Percentiles rank a stretch among this genome's conserved stretches.
Conservation (phyloP, 2,888 invertebrate genomes). For the Thera obeliscata region DNA sequence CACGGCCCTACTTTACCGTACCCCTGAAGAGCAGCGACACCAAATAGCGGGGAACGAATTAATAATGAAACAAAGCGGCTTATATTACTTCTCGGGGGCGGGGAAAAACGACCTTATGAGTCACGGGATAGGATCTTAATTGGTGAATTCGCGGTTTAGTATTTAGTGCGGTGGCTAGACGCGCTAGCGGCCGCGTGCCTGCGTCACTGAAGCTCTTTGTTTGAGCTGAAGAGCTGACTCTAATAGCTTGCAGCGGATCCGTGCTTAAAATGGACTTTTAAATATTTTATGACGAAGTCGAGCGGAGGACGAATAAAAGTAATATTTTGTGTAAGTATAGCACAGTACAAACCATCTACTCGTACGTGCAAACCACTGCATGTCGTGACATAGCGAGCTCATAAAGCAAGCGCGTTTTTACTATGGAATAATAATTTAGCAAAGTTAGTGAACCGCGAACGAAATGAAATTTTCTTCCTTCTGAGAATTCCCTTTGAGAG, state of each 20-base stretch:
- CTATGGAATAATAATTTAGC: conserved; percentile 28
- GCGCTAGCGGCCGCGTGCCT: conserved; percentile 69
- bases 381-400: conserved; percentile 31
- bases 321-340: conserved; percentile 45
- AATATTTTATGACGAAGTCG: conserved; percentile 77
- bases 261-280: conserved; percentile 80
- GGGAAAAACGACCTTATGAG: conserved; percentile 69
- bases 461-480: conserved; percentile 36
- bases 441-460: conserved; percentile 28
- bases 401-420: conserved; percentile 35
- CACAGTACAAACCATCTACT: conserved; percentile 30
- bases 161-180: conserved; percentile 65
- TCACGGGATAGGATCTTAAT: conserved; percentile 76
- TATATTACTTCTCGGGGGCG: conserved; percentile 56
- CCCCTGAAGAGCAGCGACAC: conserved; percentile 77
- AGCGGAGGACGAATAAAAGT: conserved; percentile 57
- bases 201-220: conserved; percentile 80
- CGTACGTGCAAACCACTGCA: conserved; percentile 39
- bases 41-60: conserved; percentile 80
- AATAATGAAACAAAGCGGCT: conserved; percentile 76
- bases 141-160: conserved; percentile 59
- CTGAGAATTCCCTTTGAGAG: conserved; percentile 24
- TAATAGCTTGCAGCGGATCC: conserved; percentile 82
- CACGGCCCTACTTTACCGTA: conserved; percentile 69
- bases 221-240: conserved; percentile 81